A percentile compares a stretch with the other conserved stretches of the same genome.
Conservation (phyloP, 2,888 invertebrate species). For the Lasioglossum figueresi region DNA sequence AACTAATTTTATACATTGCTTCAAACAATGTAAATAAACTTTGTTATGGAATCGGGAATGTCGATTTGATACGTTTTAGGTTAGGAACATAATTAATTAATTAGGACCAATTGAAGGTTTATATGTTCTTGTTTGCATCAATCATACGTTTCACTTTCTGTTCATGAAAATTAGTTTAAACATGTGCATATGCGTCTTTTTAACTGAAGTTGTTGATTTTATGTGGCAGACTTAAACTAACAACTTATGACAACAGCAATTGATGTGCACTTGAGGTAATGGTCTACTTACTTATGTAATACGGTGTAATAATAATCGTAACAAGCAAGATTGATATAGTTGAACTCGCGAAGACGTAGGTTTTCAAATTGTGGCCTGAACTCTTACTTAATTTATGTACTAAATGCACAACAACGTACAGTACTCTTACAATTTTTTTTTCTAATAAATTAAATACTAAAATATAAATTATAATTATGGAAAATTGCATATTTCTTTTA, state of each 20-base stretch:
- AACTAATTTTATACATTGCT: too few relatives aligned
- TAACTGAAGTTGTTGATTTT: conserved; percentile 18
- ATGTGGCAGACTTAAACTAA: conserved; percentile 8
- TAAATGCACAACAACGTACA: too few relatives aligned
- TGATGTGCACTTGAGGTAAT: conserved; percentile 29
- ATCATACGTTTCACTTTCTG: background rate
- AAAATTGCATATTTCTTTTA: too few relatives aligned
- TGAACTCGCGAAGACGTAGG: background rate
- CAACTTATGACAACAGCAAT: conserved; percentile 24
- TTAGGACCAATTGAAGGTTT: background rate
- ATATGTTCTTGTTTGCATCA: background rate
- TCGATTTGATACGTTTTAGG: too few relatives aligned
- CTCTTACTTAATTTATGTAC: background rate
- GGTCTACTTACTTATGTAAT: conserved; percentile 54
- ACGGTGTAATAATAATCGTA: conserved; percentile 27
- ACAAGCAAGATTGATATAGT: background rate
- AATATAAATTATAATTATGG: too few relatives aligned
- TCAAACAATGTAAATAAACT: background rate
- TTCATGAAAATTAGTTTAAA: background rate
- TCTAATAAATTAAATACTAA: too few relatives aligned
- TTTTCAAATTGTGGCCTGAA: background rate
- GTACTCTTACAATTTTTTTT: too few relatives aligned
- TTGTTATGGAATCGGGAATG: too few relatives aligned
- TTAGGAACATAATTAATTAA: too few relatives aligned
- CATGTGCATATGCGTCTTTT: background rate